Evolutionary conservation across 2,888 invertebrate species (phyloP), one percentile per base, ranked within the genome.

Genomic region (Lasioglossum leucozonium): DNA sequence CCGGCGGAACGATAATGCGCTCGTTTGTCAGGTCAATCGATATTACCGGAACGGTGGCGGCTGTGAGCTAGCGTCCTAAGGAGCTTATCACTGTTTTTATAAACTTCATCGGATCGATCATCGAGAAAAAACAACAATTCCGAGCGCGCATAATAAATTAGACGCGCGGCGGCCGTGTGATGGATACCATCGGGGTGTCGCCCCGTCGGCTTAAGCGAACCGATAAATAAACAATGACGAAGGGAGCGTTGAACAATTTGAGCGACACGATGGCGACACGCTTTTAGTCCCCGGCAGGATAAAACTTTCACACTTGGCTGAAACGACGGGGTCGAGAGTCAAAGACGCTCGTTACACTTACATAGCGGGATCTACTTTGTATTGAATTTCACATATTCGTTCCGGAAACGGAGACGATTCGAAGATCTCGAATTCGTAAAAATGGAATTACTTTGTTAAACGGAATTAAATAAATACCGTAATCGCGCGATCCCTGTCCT

Each of bases 121-220:
- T n/a, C 72, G 22, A 44, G 34, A 69, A 34, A 42, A 51, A 73
- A 84, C 69, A 82, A 77, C 73, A 74, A 84, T 84, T 84, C 84
- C 42, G 77, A 77, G 62, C 84, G 62, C 77, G 84, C 71, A 84
- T 83, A 84, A 84, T 84, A 77, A 62, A 77, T 77, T 51, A 84
- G 67, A n/a, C 13, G n/a, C n/a, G n/a, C n/a, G n/a, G 77, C 55
- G 47, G 40, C 47, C 18, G 6, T 18, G 65, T 44, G 84, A 77
- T 84, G 62, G 62, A 84, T 83, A 73, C n/a, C 22, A 13, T 42
- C 11, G 34, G 42, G 72, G 65, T 30, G 58, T 26, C 55, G 51
- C 44, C 18, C 30, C 34, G 51, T 13, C 71, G 13, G 47, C 30
- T 62, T 13, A 30, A 77, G 55, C n/a, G 51, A 18, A 6, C 62